Conservation (phyloP, 2,113 vertebrate species). For the Willisornis vidua region DNA sequence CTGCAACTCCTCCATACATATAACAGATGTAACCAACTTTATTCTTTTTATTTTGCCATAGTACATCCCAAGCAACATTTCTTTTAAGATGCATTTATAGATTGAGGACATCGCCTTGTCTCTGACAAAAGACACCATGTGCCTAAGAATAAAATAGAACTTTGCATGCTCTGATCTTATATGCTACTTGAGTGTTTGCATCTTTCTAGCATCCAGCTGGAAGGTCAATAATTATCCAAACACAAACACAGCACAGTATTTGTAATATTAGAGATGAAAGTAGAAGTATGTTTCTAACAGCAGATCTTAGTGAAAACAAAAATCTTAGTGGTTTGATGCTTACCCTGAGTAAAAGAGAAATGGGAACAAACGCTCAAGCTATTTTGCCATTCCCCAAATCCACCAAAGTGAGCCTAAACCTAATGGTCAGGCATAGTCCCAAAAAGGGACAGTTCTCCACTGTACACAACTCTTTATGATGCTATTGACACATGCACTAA, state of each 20-base stretch:
- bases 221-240: background rate
- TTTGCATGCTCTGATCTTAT: background rate
- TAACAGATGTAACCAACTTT: background rate
- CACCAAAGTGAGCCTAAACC: background rate
- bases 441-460: background rate
- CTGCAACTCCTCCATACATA: accelerated
- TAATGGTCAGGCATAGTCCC: background rate
- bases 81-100: background rate
- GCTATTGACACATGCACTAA: background rate
- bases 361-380: background rate
- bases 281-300: background rate
- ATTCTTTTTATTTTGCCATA: background rate
- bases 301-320: background rate
- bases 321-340: background rate
- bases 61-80: background rate
- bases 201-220: background rate
- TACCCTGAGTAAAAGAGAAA: background rate
- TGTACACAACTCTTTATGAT: background rate
- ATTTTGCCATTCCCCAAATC: background rate
- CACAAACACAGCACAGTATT: background rate
- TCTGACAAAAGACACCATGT: background rate
- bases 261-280: background rate
- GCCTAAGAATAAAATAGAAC: background rate
- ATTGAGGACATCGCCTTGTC: background rate
- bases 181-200: background rate